These are phyloP conservation scores for Etheostoma cragini DNA, from an alignment of 2,113 vertebrate species.

Conservation along the genomic window DNA sequence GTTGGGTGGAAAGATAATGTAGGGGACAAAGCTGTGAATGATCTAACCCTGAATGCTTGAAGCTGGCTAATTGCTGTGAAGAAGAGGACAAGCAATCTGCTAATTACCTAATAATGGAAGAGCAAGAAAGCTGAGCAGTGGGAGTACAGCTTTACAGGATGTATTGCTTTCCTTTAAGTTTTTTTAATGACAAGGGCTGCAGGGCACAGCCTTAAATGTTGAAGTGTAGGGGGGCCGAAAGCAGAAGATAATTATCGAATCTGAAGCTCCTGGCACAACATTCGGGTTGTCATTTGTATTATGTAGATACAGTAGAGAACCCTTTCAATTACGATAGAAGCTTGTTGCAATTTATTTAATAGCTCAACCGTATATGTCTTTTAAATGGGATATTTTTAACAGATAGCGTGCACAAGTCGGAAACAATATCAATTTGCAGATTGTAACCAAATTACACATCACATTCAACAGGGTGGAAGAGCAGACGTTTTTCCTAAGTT, in stretches of 20 bases:
- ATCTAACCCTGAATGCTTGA: constrained; percentile 63
- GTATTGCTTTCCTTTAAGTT: constrained; percentile 29
- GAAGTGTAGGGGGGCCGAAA: constrained; percentile 8
- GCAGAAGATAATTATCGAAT: constrained; percentile 31
- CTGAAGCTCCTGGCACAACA: constrained; percentile 13
- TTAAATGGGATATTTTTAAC: constrained; percentile 21
- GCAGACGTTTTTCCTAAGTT: constrained; percentile 22
- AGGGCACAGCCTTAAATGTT: constrained; percentile 25
- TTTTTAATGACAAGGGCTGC: constrained; percentile 28
- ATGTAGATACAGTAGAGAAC: neutral
- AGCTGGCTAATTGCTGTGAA: constrained; percentile 72
- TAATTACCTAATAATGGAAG: constrained; percentile 73
- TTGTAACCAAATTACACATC: constrained; percentile 33
- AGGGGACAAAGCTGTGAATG: constrained; percentile 61
- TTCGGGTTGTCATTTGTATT: constrained; percentile 19
- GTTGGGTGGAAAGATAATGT: constrained; percentile 50
- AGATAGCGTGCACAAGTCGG: neutral
- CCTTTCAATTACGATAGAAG: neutral
- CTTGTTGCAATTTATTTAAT: constrained; percentile 7
- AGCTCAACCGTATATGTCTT: neutral
- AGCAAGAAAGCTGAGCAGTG: constrained; percentile 47
- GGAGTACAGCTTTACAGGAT: constrained; percentile 45
- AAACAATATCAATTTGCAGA: constrained; percentile 8
- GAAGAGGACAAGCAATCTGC: constrained; percentile 65
- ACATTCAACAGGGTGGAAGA: constrained; percentile 21